Evolutionary conservation across 2,797 vertebrate species (phyloP).

Genomic region (Sebastes variabilis): DNA sequence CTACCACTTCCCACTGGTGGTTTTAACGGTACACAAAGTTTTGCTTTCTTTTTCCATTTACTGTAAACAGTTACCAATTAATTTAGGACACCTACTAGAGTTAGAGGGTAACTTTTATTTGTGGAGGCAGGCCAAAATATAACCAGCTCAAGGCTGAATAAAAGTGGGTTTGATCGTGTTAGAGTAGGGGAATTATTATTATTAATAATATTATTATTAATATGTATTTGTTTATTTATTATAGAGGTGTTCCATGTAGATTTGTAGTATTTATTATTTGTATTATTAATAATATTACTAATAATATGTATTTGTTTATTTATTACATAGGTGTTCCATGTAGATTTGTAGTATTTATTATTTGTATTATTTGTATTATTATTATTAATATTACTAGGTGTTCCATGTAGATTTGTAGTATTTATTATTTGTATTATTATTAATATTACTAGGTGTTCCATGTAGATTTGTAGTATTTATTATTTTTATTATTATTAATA

Average conservation of each 20-base stretch:
- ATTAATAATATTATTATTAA: not conserved
- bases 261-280: not conserved
- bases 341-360: too few species aligned
- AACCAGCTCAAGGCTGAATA: not conserved
- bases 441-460: too few species aligned
- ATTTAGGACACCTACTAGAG: not conserved
- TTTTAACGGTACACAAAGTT: not conserved
- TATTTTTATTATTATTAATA: too few species aligned
- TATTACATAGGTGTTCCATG: too few species aligned
- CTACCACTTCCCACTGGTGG: slow-evolving; percentile 21
- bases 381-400: too few species aligned
- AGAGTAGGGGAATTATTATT: not conserved
- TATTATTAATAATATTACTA: not conserved
- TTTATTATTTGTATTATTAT: too few species aligned
- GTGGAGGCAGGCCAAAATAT: not conserved
- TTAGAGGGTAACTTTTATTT: not conserved
- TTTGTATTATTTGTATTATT: too few species aligned
- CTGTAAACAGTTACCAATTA: not conserved
- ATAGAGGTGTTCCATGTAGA: not conserved
- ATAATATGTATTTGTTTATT: too few species aligned
- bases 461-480: too few species aligned
- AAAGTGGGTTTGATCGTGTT: not conserved
- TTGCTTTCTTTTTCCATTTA: not conserved
- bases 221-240: too few species aligned
- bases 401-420: too few species aligned